Percentiles rank a stretch among this genome's conserved stretches.
These are phyloP conservation scores for Saccostrea glomerata DNA, from an alignment of 1,140 invertebrate genomes.

Conservation along the genomic window DNA sequence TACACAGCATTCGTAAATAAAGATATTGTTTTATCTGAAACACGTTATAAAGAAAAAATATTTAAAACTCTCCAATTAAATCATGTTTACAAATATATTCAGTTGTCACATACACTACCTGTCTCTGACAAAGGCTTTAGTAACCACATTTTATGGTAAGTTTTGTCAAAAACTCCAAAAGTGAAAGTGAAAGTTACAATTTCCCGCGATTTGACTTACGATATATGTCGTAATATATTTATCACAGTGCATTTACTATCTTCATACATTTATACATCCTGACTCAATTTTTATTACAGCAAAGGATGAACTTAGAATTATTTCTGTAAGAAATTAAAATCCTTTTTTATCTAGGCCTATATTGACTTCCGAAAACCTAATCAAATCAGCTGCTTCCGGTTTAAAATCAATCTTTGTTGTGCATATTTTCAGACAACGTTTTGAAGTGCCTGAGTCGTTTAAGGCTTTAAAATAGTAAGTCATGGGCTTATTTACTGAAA, in stretches of 20 bases:
- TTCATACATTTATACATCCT: too few species aligned
- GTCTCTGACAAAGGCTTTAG: neutral
- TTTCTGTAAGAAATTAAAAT: neutral
- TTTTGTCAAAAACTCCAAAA: too few species aligned
- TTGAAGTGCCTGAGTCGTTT: neutral
- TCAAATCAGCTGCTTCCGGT: neutral
- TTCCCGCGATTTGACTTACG: constrained; percentile 11
- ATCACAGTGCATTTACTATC: too few species aligned
- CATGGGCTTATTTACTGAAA: too few species aligned
- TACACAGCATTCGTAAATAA: constrained; percentile 68
- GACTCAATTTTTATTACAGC: too few species aligned
- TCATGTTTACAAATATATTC: too few species aligned
- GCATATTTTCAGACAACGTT: neutral
- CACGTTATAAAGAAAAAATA: constrained; percentile 7
- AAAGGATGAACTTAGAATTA: neutral
- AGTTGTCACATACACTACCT: neutral
- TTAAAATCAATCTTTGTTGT: neutral
- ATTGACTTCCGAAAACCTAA: neutral
- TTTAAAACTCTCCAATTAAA: neutral
- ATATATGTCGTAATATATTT: neutral
- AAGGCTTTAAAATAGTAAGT: too few species aligned
- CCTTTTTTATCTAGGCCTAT: neutral
- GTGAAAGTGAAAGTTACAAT: neutral
- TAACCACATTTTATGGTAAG: neutral
- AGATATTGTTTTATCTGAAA: constrained; percentile 58